Base-by-base conservation (phyloP, 2,888 invertebrate species). In the Campopleginae sp. region DNA sequence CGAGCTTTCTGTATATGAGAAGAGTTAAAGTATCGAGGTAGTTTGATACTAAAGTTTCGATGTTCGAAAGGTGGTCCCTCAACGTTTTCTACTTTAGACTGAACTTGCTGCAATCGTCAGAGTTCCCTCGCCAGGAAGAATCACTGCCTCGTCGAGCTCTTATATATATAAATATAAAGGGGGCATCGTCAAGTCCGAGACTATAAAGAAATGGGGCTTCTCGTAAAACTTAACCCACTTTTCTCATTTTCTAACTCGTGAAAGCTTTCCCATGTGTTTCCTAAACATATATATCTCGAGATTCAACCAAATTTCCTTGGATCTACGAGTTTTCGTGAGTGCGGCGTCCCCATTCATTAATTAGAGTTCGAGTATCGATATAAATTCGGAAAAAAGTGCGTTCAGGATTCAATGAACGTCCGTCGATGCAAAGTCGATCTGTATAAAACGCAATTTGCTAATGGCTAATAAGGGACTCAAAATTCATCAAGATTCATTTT, bases 181-280 rank as follows among this genome's bases (percentile, higher is more conserved):
- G 71, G 33, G 48, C 51, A 33, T 48, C 46, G 33, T 33, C 33
- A 33, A 27, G 19, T 77, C 61, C 84, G 23, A 44, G 71, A 77
- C 81, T 75, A 81, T 85, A 81, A 85, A 85, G 68, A 81, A 78
- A 74, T 81, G 68, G 58, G 84, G 68, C 33, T 74, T 74, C 81
- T 85, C 84, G 84, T 85, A 85, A 85, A 85, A 85, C 78, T 85
- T 85, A 81, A 85, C 84, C 84, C 84, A 85, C 81, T 85, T 85
- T 81, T 74, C 68, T 81, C 58, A 80, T 80, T 81, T 81, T 23
- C 58, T 54, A 51, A 48, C 65, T 72, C 71, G 51, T 63, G 71
- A 72, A 80, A 71, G 71, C 71, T 71, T 51, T 33, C 31, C 65
- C 38, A 38, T 65, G 65, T 65, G 33, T 65, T 38, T 38, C 33